Percentiles rank a stretch among this genome's conserved stretches.
Evolutionary conservation across 2,888 invertebrate species (phyloP).

Genomic region (Pyrocoelia pectoralis): DNA sequence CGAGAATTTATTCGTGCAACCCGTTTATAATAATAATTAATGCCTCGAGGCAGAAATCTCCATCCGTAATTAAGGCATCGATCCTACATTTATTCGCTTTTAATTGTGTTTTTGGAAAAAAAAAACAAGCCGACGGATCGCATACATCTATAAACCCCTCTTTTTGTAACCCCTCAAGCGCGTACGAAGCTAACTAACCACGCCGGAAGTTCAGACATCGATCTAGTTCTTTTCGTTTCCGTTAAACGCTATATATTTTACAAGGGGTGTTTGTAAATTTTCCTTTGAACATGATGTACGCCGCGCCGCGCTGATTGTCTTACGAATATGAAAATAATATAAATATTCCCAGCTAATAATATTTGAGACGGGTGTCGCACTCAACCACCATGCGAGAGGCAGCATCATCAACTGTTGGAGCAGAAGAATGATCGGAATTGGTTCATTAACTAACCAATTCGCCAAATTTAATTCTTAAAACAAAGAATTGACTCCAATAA

Average conservation of each 20-base stretch:
- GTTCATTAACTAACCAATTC: no score
- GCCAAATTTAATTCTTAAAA: no score
- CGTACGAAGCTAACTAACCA: slow-evolving; percentile 42
- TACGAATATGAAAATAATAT: no score
- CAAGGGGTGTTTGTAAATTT: slow-evolving; percentile 10
- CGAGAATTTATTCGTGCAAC: slow-evolving; percentile 9
- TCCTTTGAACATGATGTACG: no score
- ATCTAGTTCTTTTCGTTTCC: slow-evolving; percentile 43
- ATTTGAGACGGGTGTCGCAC: no score
- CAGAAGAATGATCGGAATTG: no score
- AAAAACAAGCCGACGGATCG: slow-evolving; percentile 11
- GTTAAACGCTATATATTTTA: slow-evolving; percentile 25
- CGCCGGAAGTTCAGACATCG: slow-evolving; percentile 44
- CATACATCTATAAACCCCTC: slow-evolving; percentile 17
- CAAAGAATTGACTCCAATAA: no score
- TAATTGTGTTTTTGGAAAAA: not conserved
- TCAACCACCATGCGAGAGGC: no score
- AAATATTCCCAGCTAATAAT: no score
- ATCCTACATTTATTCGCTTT: not conserved
- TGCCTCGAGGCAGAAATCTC: not conserved
- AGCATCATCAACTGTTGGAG: no score
- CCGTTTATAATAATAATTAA: not conserved
- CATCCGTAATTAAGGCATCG: not conserved
- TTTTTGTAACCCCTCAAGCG: slow-evolving; percentile 37
- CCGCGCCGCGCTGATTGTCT: no score